phyloP scores from a whole-genome alignment of 2,888 invertebrate genomes.

The Aspidapion aeneum region DNA sequence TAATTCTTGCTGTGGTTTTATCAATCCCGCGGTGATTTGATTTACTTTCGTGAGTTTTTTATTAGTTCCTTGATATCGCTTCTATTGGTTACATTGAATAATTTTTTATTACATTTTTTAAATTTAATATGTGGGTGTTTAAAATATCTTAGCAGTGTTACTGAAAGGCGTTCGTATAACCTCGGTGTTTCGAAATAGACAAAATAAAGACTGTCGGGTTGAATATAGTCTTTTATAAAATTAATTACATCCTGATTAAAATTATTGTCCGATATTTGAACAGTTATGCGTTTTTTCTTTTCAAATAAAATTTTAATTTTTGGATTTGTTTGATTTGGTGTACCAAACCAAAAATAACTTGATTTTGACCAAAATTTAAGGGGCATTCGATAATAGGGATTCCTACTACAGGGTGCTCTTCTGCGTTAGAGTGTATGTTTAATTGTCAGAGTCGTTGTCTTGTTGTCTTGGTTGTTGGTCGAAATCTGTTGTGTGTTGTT shows the following conservation, averaged over 20 bases:
- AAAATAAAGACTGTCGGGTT: slow-evolving; percentile 16
- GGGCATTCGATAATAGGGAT: slow-evolving; percentile 16
- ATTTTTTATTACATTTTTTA: slow-evolving; percentile 12
- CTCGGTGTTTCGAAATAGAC: slow-evolving; percentile 19
- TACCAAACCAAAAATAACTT: slow-evolving; percentile 18
- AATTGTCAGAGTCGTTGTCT: neutral
- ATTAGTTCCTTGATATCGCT: slow-evolving; percentile 14
- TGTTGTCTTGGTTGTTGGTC: too few relatives aligned
- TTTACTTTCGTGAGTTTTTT: slow-evolving; percentile 20
- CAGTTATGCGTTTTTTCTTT: slow-evolving; percentile 16
- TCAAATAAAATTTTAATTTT: slow-evolving; percentile 16
- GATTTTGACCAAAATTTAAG: slow-evolving; percentile 23
- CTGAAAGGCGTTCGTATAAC: slow-evolving; percentile 18
- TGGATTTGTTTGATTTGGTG: slow-evolving; percentile 17
- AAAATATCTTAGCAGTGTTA: slow-evolving; percentile 11
- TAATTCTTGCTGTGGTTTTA: slow-evolving; percentile 21
- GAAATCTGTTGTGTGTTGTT: too few relatives aligned
- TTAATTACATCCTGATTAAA: slow-evolving; percentile 20
- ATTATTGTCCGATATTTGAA: slow-evolving; percentile 23
- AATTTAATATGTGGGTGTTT: slow-evolving; percentile 9
- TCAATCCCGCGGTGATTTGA: slow-evolving; percentile 24
- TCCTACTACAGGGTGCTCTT: slow-evolving; percentile 12
- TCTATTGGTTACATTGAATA: slow-evolving; percentile 14
- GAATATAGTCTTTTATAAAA: slow-evolving; percentile 19
- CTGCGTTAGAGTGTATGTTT: slow-evolving; percentile 18